Conservation (phyloP, 2,797 vertebrate genomes). For the Malurus leucopterus region DNA sequence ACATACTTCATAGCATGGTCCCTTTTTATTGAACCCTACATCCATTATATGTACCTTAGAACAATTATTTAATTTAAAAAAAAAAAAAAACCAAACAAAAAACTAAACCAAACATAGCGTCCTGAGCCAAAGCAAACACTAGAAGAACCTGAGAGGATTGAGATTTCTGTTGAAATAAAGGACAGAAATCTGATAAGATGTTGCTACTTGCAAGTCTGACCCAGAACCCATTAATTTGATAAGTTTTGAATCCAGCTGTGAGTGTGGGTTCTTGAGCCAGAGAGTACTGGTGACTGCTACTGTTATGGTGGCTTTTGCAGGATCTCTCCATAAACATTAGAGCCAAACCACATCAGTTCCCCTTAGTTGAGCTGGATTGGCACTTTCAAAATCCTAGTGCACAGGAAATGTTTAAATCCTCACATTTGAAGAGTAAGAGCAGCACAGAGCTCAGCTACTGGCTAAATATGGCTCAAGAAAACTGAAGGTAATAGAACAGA, state of each 20-base stretch:
- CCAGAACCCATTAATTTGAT: not conserved
- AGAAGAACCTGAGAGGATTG: fast-evolving
- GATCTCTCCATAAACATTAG: not conserved
- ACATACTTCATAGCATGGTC: not conserved
- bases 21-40: not conserved
- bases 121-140: not conserved
- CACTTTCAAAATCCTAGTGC: slow-evolving; percentile 19
- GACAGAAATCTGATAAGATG: not conserved
- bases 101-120: not conserved
- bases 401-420: not conserved
- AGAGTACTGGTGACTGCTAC: not conserved
- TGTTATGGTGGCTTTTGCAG: not conserved
- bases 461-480: not conserved
- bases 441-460: not conserved
- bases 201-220: not conserved
- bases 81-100: fast-evolving
- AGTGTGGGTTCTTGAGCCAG: not conserved
- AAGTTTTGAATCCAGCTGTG: not conserved
- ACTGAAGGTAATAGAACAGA: not conserved
- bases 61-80: not conserved
- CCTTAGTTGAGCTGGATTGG: slow-evolving; percentile 27
- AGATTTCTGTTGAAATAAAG: not conserved
- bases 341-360: slow-evolving; percentile 16
- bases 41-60: not conserved
- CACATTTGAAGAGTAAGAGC: not conserved